Percentiles rank a stretch among this genome's conserved stretches.
These are phyloP conservation scores for Nemopilema nomurai DNA, from an alignment of 30 jellyfish, hydroid and myxozoan genomes.

Conservation along the genomic window DNA sequence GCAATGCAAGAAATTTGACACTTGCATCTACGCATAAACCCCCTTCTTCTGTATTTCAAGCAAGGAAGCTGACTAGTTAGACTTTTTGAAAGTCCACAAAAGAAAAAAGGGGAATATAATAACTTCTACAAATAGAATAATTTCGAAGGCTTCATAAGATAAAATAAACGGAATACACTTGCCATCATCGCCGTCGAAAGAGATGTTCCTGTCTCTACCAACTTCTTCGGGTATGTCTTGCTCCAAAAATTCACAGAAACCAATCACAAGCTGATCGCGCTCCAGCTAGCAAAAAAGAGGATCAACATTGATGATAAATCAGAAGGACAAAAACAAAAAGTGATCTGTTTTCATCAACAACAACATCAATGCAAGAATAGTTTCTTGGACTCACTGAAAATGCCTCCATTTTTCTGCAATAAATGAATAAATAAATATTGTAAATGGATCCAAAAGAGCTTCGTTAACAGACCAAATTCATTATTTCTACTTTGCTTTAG, in stretches of 20 bases:
- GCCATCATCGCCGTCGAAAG: slow-evolving; percentile 21
- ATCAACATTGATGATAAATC: neutral
- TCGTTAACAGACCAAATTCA: too few relatives aligned
- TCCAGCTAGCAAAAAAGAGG: slow-evolving; percentile 40
- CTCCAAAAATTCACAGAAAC: slow-evolving; percentile 89
- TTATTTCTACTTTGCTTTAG: too few relatives aligned
- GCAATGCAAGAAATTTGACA: too few relatives aligned
- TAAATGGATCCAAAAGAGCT: too few relatives aligned
- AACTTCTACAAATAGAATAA: neutral
- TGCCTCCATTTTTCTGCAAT: too few relatives aligned
- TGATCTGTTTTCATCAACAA: neutral
- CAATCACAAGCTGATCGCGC: slow-evolving; percentile 78
- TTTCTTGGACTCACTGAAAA: too few relatives aligned
- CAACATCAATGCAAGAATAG: neutral
- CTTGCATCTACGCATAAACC: too few relatives aligned
- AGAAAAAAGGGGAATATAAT: too few relatives aligned
- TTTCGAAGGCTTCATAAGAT: neutral
- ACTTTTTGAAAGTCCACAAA: too few relatives aligned
- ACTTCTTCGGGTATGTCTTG: slow-evolving; percentile 65
- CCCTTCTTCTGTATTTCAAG: too few relatives aligned
- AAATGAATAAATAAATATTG: too few relatives aligned
- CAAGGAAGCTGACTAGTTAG: too few relatives aligned
- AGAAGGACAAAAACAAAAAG: neutral
- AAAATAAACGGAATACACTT: neutral
- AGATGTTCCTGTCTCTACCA: slow-evolving; percentile 6